Conservation (phyloP, 1,140 invertebrate species). For the Megalonaias nervosa region DNA sequence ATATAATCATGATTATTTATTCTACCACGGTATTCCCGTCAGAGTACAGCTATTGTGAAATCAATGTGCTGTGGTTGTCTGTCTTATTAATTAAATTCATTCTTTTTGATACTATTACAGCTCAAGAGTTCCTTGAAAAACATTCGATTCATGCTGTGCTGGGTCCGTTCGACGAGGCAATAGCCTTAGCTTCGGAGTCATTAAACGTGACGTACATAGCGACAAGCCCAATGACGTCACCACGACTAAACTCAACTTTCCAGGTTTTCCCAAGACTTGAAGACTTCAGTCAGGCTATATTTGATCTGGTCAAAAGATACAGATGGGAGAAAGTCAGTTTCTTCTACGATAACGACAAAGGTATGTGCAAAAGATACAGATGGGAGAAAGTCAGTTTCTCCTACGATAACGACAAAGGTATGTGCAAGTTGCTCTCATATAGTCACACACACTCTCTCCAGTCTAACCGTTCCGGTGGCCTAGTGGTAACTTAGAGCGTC, state of each 20-base stretch:
- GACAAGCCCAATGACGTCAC: conserved; percentile 40
- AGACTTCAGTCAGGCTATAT: conserved; percentile 49
- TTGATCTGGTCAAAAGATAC: conserved; percentile 52
- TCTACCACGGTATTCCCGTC: too few species aligned
- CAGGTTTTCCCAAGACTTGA: conserved; percentile 50
- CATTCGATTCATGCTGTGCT: conserved; percentile 50
- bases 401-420: conserved; percentile 61
- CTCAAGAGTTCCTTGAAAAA: conserved; percentile 33
- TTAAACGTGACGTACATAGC: conserved; percentile 57
- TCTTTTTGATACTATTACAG: conserved; percentile 34
- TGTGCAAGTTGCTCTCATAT: not conserved
- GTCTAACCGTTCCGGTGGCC: too few species aligned
- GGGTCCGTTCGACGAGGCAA: conserved; percentile 54
- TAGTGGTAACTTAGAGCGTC: too few species aligned
- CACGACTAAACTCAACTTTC: conserved; percentile 39
- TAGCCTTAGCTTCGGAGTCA: conserved; percentile 55
- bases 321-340: conserved; percentile 61
- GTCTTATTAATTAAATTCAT: too few species aligned
- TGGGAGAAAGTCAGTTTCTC: conserved; percentile 63
- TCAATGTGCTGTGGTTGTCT: too few species aligned
- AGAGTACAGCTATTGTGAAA: too few species aligned
- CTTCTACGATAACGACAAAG: conserved; percentile 61
- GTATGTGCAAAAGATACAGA: conserved; percentile 46
- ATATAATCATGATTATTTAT: too few species aligned
- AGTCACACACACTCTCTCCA: too few species aligned